Evolutionary conservation across 30 jellyfish, hydroid and myxozoan species (phyloP), one percentile per base, ranked within the genome.

Genomic region (Aurelia sp.): DNA sequence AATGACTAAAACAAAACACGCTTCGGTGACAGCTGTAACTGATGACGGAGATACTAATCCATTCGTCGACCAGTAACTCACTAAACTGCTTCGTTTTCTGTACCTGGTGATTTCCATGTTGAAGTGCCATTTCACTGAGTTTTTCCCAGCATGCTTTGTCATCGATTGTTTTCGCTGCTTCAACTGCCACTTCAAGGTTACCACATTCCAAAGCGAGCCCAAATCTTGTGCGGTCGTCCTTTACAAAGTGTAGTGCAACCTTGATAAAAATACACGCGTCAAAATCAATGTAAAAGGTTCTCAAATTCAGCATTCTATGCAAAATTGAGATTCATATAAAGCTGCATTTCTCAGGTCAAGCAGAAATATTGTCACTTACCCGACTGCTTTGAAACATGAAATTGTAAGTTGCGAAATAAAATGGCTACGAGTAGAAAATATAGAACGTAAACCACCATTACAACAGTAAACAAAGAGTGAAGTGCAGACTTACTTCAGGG

Each of bases 211-310:
- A 50, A 16, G 98, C 97, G 62, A 95, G 70, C 37, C 95, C 96
- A 65, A 95, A 95, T 63, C 98, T 76, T 51, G 98, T 89, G 48
- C 85, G 79, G 40, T 95, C 96, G 61, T 95, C 99, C 81, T 95
- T 95, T 0, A 95, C 97, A 86, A 89, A 95, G 79, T 95, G 99
- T 23, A 95, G 86, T 13, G 99, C 99, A 59, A 95, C 98, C 98
- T 92, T 44, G 13, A 44, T 2, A 7, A 73, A n/a, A 19, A 47
- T 12, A 66, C 23, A 27, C 0, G 20, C 7, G 65, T 19, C 13
- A 40, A 33, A 20, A 48, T 55, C 57, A 3, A 62, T 3, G 35
- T 31, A 0, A 10, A 40, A 62, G 63, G 11, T 9, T 79, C 4
- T 4, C 79, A 62, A 61, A 3, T 13, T 16, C 16, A 17, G 71